These are phyloP conservation scores for Atethmia centrago DNA, from an alignment of 2,888 invertebrate genomes.

Conservation along the genomic window DNA sequence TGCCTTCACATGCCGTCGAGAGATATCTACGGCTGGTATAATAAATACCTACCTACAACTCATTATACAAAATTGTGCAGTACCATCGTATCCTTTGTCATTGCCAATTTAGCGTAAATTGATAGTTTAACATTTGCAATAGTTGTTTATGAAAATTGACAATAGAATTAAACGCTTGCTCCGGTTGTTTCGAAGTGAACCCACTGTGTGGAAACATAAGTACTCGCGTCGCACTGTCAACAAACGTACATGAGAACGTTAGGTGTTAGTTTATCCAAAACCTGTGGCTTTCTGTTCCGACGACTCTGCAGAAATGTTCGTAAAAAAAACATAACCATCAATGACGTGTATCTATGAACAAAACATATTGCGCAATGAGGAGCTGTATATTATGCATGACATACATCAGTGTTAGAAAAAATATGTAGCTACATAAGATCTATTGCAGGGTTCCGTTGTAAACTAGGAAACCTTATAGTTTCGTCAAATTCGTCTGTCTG, in stretches of 20 bases:
- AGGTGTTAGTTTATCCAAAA: not conserved
- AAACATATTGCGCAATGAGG: slow-evolving; percentile 1
- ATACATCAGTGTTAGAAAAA: not conserved
- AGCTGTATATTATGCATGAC: not conserved
- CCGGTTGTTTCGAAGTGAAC: slow-evolving; percentile 10
- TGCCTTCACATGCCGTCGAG: too few species aligned
- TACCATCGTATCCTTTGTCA: not conserved
- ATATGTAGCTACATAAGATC: not conserved
- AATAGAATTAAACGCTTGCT: slow-evolving; percentile 16
- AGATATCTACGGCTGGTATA: too few species aligned
- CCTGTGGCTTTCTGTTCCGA: not conserved
- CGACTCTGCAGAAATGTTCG: slow-evolving; percentile 6
- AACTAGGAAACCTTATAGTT: too few species aligned
- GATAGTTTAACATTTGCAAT: slow-evolving; percentile 5
- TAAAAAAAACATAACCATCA: not conserved
- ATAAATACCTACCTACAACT: not conserved
- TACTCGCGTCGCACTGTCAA: not conserved
- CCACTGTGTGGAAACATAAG: slow-evolving; percentile 1
- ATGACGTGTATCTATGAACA: not conserved
- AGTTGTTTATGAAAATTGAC: slow-evolving; percentile 29
- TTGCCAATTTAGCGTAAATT: slow-evolving; percentile 17
- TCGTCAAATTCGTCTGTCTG: too few species aligned
- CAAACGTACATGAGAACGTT: not conserved
- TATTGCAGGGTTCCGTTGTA: too few species aligned
- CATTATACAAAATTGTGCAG: not conserved